These are phyloP conservation scores for Petromus typicus DNA, from an alignment of 2,113 vertebrate species.

Conservation along the genomic window DNA sequence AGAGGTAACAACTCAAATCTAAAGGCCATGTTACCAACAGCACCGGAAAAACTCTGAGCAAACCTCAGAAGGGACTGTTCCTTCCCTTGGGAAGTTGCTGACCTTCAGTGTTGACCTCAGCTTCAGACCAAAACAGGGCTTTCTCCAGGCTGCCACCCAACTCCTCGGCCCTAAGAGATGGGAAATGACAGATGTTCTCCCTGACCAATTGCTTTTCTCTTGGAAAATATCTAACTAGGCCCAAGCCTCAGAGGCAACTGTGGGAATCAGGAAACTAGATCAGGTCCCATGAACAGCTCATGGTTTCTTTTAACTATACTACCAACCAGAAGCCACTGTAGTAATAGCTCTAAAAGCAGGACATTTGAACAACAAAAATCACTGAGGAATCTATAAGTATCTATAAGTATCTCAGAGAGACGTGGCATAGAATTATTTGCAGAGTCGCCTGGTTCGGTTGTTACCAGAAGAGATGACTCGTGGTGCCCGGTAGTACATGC, in stretches of 20 bases:
- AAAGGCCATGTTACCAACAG: background rate
- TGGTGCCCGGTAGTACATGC: accelerated
- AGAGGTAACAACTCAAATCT: background rate
- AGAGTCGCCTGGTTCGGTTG: background rate
- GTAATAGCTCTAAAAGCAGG: background rate
- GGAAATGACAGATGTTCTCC: background rate
- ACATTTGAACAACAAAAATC: background rate
- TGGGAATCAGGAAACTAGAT: background rate
- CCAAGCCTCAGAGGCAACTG: background rate
- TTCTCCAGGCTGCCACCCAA: background rate
- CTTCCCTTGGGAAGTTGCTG: background rate
- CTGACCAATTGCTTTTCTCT: background rate
- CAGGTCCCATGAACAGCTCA: background rate
- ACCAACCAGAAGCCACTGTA: background rate
- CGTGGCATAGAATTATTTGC: background rate
- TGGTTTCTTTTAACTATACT: background rate
- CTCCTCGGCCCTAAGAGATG: background rate
- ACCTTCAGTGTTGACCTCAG: background rate
- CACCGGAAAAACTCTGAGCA: no score
- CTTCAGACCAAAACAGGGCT: background rate
- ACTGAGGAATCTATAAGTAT: background rate
- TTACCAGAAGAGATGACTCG: background rate
- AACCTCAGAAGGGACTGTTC: background rate
- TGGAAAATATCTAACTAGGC: background rate
- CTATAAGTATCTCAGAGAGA: background rate